Evolutionary conservation across 2,888 invertebrate species (phyloP).

Genomic region (Tupiocoris notatus): DNA sequence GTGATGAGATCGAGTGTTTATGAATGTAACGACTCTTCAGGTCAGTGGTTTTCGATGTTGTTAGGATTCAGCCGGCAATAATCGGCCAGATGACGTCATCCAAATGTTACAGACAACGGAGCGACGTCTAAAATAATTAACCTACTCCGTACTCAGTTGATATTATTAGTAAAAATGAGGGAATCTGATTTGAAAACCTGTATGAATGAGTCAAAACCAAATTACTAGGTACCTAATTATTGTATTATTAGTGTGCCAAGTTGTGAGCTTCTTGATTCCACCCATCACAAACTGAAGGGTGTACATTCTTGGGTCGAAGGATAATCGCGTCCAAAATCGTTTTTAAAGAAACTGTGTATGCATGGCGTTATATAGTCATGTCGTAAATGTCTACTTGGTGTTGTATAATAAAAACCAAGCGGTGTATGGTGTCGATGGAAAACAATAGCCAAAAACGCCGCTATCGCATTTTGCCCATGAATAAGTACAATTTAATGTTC

Average conservation of each 20-base stretch:
- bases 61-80: not conserved
- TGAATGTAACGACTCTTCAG: not conserved
- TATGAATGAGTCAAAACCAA: not conserved
- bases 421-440: too few relatives aligned
- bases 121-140: not conserved
- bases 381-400: too few relatives aligned
- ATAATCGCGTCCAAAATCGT: too few relatives aligned
- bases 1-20: not conserved
- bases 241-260: not conserved
- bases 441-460: too few relatives aligned
- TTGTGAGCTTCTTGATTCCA: not conserved
- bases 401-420: too few relatives aligned
- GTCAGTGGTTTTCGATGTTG: not conserved
- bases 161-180: not conserved
- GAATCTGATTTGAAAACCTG: not conserved
- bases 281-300: not conserved
- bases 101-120: not conserved
- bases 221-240: not conserved
- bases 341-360: too few relatives aligned
- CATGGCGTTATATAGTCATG: too few relatives aligned
- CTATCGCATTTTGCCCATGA: too few relatives aligned
- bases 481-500: too few relatives aligned
- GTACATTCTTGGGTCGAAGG: not conserved
- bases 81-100: not conserved
- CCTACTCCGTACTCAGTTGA: not conserved